Evolutionary conservation across 1,140 invertebrate species (phyloP).

Genomic region (Conus ventricosus): DNA sequence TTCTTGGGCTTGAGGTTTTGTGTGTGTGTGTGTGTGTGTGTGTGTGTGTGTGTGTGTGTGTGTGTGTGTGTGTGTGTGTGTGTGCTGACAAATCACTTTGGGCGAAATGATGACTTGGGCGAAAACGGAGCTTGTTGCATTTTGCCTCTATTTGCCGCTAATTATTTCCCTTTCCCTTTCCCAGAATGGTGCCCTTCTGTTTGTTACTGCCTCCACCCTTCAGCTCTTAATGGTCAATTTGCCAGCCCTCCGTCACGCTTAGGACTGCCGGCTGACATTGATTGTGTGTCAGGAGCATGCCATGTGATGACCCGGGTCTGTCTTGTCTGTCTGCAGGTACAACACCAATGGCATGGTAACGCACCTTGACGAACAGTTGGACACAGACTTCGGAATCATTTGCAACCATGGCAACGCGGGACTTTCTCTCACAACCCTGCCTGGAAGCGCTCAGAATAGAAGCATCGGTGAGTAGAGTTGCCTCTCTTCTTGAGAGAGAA

Average conservation of each 20-base stretch:
- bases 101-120: not conserved
- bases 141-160: not conserved
- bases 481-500: not conserved
- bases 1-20: no score
- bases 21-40: no score
- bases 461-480: constrained; percentile 17
- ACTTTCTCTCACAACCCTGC: constrained; percentile 40
- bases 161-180: not conserved
- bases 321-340: constrained; percentile 45
- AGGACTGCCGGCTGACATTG: not conserved
- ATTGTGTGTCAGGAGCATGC: not conserved
- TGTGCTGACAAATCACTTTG: no score
- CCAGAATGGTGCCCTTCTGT: not conserved
- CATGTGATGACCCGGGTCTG: not conserved
- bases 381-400: constrained; percentile 48
- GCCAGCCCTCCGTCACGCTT: not conserved
- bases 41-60: no score
- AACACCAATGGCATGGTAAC: constrained; percentile 46
- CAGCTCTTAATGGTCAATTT: not conserved
- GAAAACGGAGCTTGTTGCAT: not conserved
- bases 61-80: no score
- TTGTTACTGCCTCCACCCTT: not conserved
- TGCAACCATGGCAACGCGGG: constrained; percentile 48
- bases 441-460: constrained; percentile 4
- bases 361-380: constrained; percentile 36